phyloP scores from a whole-genome alignment of 2,797 vertebrate genomes.

The Mustela erminea region DNA sequence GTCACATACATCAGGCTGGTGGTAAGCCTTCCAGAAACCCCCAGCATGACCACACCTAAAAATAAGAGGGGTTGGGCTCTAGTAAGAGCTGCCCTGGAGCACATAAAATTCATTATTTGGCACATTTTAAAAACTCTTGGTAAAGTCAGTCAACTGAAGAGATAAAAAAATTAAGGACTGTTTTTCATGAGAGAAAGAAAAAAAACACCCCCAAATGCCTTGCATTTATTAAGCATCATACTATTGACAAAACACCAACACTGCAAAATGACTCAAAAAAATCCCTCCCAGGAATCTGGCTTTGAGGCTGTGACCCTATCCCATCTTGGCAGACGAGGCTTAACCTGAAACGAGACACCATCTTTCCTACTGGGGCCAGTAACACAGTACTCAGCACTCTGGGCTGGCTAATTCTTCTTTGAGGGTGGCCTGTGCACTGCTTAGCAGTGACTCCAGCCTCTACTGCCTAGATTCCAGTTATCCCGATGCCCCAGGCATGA shows the following conservation, averaged over 20 bases:
- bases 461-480: background rate
- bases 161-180: constrained; percentile 7
- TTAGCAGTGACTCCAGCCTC: background rate
- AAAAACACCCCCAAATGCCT: background rate
- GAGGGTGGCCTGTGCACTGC: background rate
- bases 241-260: background rate
- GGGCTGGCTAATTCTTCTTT: background rate
- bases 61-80: background rate
- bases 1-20: background rate
- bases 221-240: background rate
- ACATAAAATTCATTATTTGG: background rate
- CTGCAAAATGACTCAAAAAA: background rate
- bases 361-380: background rate
- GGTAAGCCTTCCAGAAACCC: background rate
- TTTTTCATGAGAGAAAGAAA: background rate
- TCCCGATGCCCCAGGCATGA: background rate
- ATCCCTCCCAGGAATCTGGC: background rate
- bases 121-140: constrained; percentile 19
- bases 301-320: background rate
- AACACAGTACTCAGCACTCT: background rate
- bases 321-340: background rate
- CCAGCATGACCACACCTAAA: background rate
- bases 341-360: background rate
- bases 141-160: background rate
- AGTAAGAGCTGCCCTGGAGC: background rate